A percentile compares a stretch with the other conserved stretches of the same genome.
Evolutionary conservation across 1,140 invertebrate species (phyloP).

Genomic region (Rhynchophorus ferrugineus): DNA sequence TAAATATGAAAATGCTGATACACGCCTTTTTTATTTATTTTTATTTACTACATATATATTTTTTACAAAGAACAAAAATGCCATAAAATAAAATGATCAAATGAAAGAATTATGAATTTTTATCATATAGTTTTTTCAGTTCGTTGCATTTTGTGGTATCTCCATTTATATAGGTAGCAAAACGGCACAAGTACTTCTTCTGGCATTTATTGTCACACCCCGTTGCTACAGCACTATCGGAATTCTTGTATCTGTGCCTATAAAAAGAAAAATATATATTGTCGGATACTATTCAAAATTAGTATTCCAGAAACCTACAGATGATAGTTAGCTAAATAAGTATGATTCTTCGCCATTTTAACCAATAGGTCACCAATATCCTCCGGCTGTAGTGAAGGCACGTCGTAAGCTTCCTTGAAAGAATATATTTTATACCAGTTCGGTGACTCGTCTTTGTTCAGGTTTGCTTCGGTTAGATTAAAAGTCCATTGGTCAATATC

Average conservation of each 20-base stretch:
- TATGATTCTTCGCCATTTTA: conserved; percentile 43
- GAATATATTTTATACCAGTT: conserved; percentile 62
- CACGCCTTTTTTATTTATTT: no score
- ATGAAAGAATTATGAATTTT: no score
- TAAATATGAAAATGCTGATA: no score
- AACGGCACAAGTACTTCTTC: conserved; percentile 48
- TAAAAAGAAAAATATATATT: conserved; percentile 10
- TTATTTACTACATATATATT: no score
- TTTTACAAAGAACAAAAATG: no score
- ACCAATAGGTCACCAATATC: conserved; percentile 44
- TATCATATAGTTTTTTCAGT: conserved; percentile 34
- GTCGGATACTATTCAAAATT: no score
- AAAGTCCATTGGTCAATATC: conserved; percentile 52
- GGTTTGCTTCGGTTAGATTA: conserved; percentile 70
- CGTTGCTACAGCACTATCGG: conserved; percentile 43
- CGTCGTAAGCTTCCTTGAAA: conserved; percentile 54
- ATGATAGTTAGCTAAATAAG: conserved; percentile 29
- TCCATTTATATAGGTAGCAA: conserved; percentile 48
- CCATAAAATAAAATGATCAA: no score
- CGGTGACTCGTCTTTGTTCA: conserved; percentile 43
- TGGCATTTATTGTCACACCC: conserved; percentile 52
- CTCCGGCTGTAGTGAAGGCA: conserved; percentile 44
- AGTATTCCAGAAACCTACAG: no score
- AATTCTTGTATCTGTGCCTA: conserved; percentile 38
- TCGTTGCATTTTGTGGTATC: conserved; percentile 49